phyloP scores from a whole-genome alignment of 1,140 invertebrate species.

The Nymphalis io region DNA sequence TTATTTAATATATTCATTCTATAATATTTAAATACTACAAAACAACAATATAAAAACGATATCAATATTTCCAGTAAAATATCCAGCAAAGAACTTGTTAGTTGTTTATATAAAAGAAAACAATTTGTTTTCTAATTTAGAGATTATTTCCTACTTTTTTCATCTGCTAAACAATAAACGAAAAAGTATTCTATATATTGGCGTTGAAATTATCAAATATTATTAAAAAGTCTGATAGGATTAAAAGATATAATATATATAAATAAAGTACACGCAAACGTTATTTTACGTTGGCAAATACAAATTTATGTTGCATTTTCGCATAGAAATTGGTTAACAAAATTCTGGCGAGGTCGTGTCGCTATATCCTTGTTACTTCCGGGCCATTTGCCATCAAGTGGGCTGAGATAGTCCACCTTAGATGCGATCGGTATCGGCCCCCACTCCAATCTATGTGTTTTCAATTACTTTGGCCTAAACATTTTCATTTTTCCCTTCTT shows the following conservation, averaged over 20 bases:
- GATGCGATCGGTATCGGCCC: slow-evolving; percentile 62
- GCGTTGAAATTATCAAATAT: too few relatives aligned
- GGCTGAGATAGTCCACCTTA: slow-evolving; percentile 72
- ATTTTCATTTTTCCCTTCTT: slow-evolving; percentile 38
- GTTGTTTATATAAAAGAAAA: too few relatives aligned
- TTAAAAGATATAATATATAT: too few relatives aligned
- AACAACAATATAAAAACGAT: too few relatives aligned
- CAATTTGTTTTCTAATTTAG: too few relatives aligned
- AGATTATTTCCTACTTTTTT: too few relatives aligned
- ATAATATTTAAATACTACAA: background rate
- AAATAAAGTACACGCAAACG: background rate
- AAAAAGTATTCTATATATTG: too few relatives aligned
- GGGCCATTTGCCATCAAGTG: slow-evolving; percentile 73
- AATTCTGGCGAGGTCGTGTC: slow-evolving; percentile 61
- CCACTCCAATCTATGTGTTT: slow-evolving; percentile 65
- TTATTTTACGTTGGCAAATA: slow-evolving; percentile 32
- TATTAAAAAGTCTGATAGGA: too few relatives aligned
- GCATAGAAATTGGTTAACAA: slow-evolving; percentile 62
- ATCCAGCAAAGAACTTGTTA: too few relatives aligned
- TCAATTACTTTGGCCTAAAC: slow-evolving; percentile 61
- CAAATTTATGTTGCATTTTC: slow-evolving; percentile 52
- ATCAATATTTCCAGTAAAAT: too few relatives aligned
- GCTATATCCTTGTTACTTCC: slow-evolving; percentile 72
- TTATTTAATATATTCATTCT: slow-evolving; percentile 4
- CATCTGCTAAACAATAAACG: too few relatives aligned